These are phyloP conservation scores for Euplexia lucipara DNA, from an alignment of 2,888 invertebrate genomes.

Conservation along the genomic window DNA sequence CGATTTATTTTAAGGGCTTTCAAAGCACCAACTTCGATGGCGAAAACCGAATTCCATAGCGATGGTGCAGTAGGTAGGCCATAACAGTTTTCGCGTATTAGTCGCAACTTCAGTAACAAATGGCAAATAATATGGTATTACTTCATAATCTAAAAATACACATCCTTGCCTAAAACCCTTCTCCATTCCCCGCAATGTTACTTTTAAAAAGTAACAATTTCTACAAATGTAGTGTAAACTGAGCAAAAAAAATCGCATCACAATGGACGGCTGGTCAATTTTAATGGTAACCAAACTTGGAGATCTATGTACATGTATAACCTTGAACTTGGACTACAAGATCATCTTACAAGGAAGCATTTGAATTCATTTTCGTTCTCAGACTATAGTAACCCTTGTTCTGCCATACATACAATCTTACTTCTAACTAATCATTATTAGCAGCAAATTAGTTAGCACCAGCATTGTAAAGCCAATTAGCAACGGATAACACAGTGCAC, in stretches of 20 bases:
- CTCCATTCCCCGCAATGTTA: conserved; percentile 12
- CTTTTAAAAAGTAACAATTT: conserved; percentile 42
- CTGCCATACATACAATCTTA: conserved; percentile 47
- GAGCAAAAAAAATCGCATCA: conserved; percentile 54
- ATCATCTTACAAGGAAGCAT: conserved; percentile 4
- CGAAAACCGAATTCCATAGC: not conserved
- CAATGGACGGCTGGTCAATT: conserved; percentile 38
- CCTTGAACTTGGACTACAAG: not conserved
- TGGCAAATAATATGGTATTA: conserved; percentile 52
- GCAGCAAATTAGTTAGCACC: conserved; percentile 73
- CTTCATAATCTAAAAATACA: conserved; percentile 38
- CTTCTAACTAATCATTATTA: conserved; percentile 49
- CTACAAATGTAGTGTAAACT: conserved; percentile 38
- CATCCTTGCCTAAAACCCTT: conserved; percentile 26
- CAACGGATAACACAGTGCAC: conserved; percentile 20
- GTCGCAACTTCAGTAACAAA: conserved; percentile 41
- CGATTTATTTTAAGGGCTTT: not conserved
- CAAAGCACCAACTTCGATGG: too few relatives aligned
- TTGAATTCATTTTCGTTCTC: conserved; percentile 24
- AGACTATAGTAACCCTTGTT: conserved; percentile 5
- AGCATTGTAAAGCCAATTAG: conserved; percentile 63
- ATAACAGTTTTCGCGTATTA: conserved; percentile 42
- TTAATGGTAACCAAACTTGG: conserved; percentile 13
- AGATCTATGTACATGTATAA: conserved; percentile 13
- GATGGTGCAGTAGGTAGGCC: conserved; percentile 20